Evolutionary conservation across 35 echinoderm and acorn worm genomes (phyloP), one percentile per base, ranked within the genome.

Genomic region (Ptychodera flava): DNA sequence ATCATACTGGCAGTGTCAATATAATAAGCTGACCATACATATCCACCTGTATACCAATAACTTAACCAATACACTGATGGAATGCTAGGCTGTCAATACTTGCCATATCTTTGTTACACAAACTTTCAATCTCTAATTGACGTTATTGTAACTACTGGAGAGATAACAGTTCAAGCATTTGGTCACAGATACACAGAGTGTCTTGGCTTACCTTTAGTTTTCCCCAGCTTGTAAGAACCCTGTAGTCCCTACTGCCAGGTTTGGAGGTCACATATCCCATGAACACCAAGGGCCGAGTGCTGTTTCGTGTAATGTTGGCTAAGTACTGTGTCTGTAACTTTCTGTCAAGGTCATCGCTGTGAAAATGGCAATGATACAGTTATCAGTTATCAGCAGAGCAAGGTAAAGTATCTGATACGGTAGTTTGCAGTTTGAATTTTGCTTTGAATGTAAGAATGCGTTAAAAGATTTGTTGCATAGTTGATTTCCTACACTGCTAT

Each of bases 201-300:
- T n/a, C n/a, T n/a, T n/a, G n/a, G n/a, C 89, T 77, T 92, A 98
- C 95, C 95, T 92, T 94, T 35, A 98, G 79, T 92, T 92, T 98
- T 35, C 95, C 95, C 87, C 89, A 93, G 33, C 84, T 92, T 77
- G 82, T 92, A 2, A 94, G 86, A 77, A 85, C 89, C 35, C 87
- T 98, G 86, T 98, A 98, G 33, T 98, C 95, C 82, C 90, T 81
- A 75, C 95, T 98, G 29, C 82, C 90, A 28, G 95, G 95, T 76
- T 89, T 83, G n/a, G 92, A 92, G 28, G 90, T 91, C 27, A 98
- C 78, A 75, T 93, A 94, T 1, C 92, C 92, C 86, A 98, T 85
- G 76, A 98, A 98, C 31, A 98, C 87, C 29, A 92, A 87, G 28
- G 95, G 95, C 85, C 92, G 91, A 78, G 79, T 85, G 79, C 95